Conservation (phyloP, 2,888 invertebrate genomes). For the Drosophila differens region DNA sequence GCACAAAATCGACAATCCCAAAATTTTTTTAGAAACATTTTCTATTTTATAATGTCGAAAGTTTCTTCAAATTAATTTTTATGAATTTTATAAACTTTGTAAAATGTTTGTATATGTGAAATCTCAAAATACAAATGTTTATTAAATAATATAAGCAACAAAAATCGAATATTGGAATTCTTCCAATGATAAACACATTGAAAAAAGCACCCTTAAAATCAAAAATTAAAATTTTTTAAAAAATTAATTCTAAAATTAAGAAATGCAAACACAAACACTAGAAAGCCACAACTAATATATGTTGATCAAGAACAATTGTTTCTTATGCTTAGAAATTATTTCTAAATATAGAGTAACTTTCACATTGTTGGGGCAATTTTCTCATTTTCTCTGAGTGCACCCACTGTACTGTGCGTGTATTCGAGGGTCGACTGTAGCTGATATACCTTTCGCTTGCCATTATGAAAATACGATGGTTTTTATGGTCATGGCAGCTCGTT, state of each 20-base stretch:
- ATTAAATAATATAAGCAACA: background rate
- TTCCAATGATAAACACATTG: background rate
- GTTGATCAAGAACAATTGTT: background rate
- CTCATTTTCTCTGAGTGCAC: background rate
- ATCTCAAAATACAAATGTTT: background rate
- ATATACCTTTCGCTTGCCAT: constrained; percentile 25
- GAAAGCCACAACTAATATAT: background rate
- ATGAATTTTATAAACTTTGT: background rate
- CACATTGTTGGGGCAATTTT: background rate
- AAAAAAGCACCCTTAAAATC: too few species aligned
- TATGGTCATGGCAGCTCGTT: constrained; percentile 44
- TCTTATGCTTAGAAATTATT: background rate
- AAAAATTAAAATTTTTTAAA: too few species aligned
- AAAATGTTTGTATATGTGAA: background rate
- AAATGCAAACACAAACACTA: background rate
- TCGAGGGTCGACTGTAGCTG: constrained; percentile 30
- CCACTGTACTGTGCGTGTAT: background rate
- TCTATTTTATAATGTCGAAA: background rate
- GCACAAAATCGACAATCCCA: background rate
- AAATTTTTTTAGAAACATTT: background rate
- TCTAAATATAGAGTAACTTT: background rate
- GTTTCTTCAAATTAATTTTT: background rate
- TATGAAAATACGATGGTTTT: constrained; percentile 35
- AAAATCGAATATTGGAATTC: background rate
- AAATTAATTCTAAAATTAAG: too few species aligned